Evolutionary conservation across 2,888 invertebrate genomes (phyloP), one percentile per base, ranked within the genome.

Genomic region (Sminthurides aquaticus): DNA sequence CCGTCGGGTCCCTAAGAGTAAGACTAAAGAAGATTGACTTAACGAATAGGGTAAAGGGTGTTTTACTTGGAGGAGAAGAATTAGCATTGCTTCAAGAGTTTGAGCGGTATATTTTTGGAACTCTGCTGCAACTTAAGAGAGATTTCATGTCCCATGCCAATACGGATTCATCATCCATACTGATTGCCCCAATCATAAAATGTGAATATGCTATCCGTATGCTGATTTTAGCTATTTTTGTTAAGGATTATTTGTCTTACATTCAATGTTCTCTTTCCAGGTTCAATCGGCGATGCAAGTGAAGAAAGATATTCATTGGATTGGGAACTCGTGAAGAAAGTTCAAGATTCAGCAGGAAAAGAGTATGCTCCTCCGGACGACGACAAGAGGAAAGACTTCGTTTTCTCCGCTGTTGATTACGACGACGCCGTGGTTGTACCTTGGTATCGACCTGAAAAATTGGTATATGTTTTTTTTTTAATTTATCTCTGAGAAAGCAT

Each of bases 351-450:
- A n/a, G 22, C 81, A 83, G 0, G 77, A 80, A 0, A 76, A 79
- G 54, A 43, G 54, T 26, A 52, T 58, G 15, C 8, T 25, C 18
- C 27, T 25, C 57, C 57, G 18, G 11, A 15, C 11, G 29, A 49
- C 2, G 79, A 81, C 64, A 84, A 86, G 71, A 80, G 84, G 56
- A 76, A 77, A 27, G 76, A 78, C 0, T 77, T 85, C 57, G 68
- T 76, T 0, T 85, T 89, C 11, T 80, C 80, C 0, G 78, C 81
- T 11, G 83, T 85, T 48, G 82, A 82, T 24, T 92, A 88, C 77
- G 80, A 85, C 28, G 82, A 88, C 72, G 84, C 85, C 54, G 86
- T 98, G 0, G 88, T 98, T 0, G 85, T 87, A 67, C 95, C 96
- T 0, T 92, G 90, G 85, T 97, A 97, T 78, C 81, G 87, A 72